phyloP scores from a whole-genome alignment of 2,113 vertebrate genomes.

The Notechis scutatus region DNA sequence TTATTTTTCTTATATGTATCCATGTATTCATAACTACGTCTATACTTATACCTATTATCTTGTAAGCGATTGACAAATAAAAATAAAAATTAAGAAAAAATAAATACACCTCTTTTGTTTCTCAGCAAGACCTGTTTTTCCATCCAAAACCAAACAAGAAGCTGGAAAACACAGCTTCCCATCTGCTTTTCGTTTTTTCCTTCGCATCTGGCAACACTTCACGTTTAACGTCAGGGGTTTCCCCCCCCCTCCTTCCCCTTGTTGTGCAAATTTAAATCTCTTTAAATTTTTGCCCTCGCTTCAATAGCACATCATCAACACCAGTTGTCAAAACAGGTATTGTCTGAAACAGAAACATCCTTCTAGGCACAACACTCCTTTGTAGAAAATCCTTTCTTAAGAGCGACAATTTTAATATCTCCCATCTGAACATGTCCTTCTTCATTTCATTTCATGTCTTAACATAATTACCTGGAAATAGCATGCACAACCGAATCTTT shows the following conservation, averaged over 20 bases:
- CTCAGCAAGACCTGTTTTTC: no score
- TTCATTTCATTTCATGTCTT: no score
- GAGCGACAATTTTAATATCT: background rate
- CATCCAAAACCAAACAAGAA: background rate
- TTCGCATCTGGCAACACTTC: background rate
- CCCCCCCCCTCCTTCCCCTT: rapidly evolving
- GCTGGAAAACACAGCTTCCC: background rate
- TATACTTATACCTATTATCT: no score
- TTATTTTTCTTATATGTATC: no score
- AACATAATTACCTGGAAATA: no score
- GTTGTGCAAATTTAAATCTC: background rate
- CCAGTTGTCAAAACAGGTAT: background rate
- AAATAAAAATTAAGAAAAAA: no score
- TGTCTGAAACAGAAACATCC: background rate
- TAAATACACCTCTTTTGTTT: no score
- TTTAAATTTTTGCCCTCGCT: background rate
- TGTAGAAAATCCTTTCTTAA: background rate
- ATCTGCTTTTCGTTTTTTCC: background rate
- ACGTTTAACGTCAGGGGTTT: background rate
- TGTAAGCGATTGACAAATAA: no score
- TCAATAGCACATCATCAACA: background rate
- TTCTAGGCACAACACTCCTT: background rate
- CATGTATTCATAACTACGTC: no score
- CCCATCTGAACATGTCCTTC: no score
- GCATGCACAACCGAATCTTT: no score